phyloP scores from a whole-genome alignment of 2,888 invertebrate genomes.

The Trachelus iudaicus region DNA sequence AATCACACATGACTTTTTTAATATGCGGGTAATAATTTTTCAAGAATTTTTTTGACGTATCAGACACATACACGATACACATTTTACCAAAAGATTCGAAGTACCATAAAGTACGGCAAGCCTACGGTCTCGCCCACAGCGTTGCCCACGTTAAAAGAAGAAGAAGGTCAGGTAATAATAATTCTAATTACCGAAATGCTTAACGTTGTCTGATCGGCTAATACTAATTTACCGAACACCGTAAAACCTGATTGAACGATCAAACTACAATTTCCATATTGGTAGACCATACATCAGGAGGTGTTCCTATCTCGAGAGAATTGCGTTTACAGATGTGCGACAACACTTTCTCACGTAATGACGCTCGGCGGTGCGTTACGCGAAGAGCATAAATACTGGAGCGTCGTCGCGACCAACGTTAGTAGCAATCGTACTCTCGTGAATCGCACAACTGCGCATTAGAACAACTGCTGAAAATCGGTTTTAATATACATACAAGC shows the following conservation, averaged over 20 bases:
- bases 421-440: background rate
- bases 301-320: background rate
- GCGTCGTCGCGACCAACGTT: background rate
- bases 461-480: background rate
- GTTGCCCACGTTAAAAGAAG: background rate
- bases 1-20: background rate
- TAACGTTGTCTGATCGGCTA: background rate
- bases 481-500: background rate
- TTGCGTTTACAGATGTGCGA: background rate
- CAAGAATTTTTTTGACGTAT: background rate
- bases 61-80: background rate
- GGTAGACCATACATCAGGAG: background rate
- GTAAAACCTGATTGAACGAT: background rate
- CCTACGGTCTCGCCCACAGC: background rate
- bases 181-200: background rate
- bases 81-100: background rate
- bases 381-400: background rate
- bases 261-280: background rate
- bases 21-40: background rate
- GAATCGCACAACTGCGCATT: background rate
- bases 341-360: background rate
- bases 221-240: background rate
- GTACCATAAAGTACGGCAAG: background rate
- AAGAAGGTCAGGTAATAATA: background rate
- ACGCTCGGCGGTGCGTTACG: background rate